Base-by-base conservation (phyloP, 2,113 vertebrate species). In the Neotoma lepida region DNA sequence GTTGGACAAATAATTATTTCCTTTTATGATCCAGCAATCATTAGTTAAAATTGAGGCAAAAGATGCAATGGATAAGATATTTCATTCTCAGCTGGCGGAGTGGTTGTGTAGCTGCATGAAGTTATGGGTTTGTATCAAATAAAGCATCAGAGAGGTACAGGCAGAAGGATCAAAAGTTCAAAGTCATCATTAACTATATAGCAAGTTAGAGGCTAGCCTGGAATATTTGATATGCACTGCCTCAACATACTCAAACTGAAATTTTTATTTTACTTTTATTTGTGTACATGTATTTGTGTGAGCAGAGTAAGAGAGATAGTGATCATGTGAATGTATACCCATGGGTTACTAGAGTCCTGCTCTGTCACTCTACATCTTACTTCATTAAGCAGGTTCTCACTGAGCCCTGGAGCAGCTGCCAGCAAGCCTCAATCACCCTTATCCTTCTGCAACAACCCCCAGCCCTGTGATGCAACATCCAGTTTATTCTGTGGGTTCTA, bases 1-100 rank as follows among this genome's bases (percentile, higher is more conserved):
- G 3, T 58, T 88, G 78, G 15, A 51, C 39, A 94, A 96, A n/a
- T 66, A 92, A 91, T 89, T 76, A 61, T 73, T 95, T 66, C 39
- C 76, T 46, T 86, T 91, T 74, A 86, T 91, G 78, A 94, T 41
- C 73, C 9, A 89, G 18, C 9, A 63, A 33, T 87, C 24, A 51
- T 77, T 26, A 82, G 54, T 88, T 92, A 90, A 96, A 96, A 86
- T 28, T 30, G 9, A 87, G 39, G 2, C 18, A 70, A 89, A 92
- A 35, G 86, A 78, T 35, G 66, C 58, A 39, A 91, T 9, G 7
- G n/a, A 51, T 35, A 54, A 93, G 76, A 91, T 95, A 54, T 87
- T 39, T 88, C 2, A 26, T n/a, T 26, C 68, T 88, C 9, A 5
- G 15, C 28, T 56, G 5, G 51, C 56, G 14, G 49, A 41, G 15